Evolutionary conservation across 2,113 vertebrate genomes (phyloP), one percentile per base, ranked within the genome.

Genomic region (Istiophorus platypterus): DNA sequence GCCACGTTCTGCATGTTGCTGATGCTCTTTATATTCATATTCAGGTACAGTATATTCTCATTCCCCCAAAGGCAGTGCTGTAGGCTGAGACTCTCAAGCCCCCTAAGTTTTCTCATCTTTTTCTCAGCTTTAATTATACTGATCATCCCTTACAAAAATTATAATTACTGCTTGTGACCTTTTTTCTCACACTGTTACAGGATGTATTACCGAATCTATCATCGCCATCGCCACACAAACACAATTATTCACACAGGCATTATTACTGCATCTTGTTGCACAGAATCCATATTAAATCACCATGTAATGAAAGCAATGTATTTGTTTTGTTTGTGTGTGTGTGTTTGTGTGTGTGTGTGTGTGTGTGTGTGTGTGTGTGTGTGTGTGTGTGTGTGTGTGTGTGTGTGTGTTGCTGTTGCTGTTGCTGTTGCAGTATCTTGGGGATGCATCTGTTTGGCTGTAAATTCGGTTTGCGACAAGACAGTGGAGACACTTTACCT

Each of bases 361-460:
- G 31, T 34, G 31, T 34, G 31, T 34, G 31, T 34, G 31, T 34
- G 31, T 45, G 63, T 78, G 47, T 52, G 37, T 70, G 42, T 70
- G 39, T 73, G n/a, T 86, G 54, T 87, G 81, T 83, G 52, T 79
- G 22, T 34, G 31, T 45, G 63, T 78, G 47, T 52, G 37, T 70
- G 34, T 70, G 39, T 73, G n/a, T 86, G 54, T 87, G 81, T 83
- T n/a, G n/a, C n/a, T n/a, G n/a, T n/a, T n/a, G n/a, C n/a, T n/a
- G n/a, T n/a, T 87, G 90, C 85, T 99, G 98, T 92, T 87, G 90
- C 85, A 99, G 98, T 92, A 99, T 99, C 89, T 95, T 99, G 9
- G 98, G 98, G 17, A 99, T 99, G 98, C 98, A 99, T 90, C 96
- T 99, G 17, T 99, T 99, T 18, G 98, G 92, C 76, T 94, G 98